Evolutionary conservation across 2,888 invertebrate species (phyloP).

Genomic region (Rhagophthalmus giganteus): DNA sequence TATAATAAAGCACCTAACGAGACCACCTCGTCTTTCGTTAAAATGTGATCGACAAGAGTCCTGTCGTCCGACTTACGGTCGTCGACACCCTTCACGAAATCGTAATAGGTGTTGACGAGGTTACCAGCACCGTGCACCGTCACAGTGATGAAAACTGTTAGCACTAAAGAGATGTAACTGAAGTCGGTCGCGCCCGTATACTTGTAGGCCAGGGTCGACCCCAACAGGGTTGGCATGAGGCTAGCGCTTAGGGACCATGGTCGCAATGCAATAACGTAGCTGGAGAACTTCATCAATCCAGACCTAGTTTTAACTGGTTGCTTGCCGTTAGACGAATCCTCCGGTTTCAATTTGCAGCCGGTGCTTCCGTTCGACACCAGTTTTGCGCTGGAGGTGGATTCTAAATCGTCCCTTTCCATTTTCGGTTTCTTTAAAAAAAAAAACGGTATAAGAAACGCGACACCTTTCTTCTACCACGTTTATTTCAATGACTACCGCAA

Average conservation of each 20-base stretch:
- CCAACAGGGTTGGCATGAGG: slow-evolving; percentile 86
- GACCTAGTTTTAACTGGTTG: slow-evolving; percentile 30
- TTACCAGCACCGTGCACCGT: slow-evolving; percentile 96
- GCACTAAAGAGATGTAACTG: slow-evolving; percentile 75
- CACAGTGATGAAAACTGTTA: slow-evolving; percentile 84
- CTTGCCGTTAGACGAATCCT: slow-evolving; percentile 3
- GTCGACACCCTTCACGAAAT: slow-evolving; percentile 95
- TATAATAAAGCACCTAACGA: slow-evolving; percentile 88
- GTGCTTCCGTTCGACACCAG: no score
- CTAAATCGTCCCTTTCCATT: no score
- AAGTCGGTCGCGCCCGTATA: slow-evolving; percentile 74
- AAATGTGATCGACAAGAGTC: slow-evolving; percentile 90
- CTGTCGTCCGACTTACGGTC: slow-evolving; percentile 91
- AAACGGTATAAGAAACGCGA: no score
- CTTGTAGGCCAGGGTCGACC: slow-evolving; percentile 87
- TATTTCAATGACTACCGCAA: neutral
- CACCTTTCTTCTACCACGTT: neutral
- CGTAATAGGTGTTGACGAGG: slow-evolving; percentile 95
- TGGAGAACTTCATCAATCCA: slow-evolving; percentile 83
- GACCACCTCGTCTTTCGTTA: slow-evolving; percentile 81
- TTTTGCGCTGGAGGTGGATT: no score
- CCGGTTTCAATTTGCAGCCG: slow-evolving; percentile 10
- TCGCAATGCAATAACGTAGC: slow-evolving; percentile 83
- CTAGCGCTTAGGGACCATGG: slow-evolving; percentile 95
- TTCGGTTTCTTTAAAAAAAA: no score